These are phyloP conservation scores for Caenorhabditis sulstoni DNA, from an alignment of 2,888 invertebrate species.

Conservation along the genomic window DNA sequence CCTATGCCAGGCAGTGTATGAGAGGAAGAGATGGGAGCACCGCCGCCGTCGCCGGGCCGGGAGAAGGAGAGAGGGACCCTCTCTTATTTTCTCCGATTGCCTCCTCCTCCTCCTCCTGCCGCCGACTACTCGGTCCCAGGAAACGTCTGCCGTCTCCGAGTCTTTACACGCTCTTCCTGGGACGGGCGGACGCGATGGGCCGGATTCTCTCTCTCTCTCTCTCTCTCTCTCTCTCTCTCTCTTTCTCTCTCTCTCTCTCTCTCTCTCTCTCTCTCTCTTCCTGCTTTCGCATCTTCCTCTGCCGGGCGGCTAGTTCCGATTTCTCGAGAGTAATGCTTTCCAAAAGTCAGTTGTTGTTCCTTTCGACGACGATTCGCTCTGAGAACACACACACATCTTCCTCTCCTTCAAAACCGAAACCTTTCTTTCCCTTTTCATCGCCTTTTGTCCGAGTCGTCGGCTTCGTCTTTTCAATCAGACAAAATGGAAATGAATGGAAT, in stretches of 20 bases:
- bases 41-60: constrained; percentile 5
- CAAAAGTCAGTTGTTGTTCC: constrained; percentile 51
- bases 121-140: constrained; percentile 22
- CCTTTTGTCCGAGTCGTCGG: too few relatives aligned
- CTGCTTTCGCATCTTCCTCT: too few relatives aligned
- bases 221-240: background rate
- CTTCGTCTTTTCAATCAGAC: too few relatives aligned
- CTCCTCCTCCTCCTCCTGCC: constrained; percentile 37
- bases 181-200: too few relatives aligned
- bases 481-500: too few relatives aligned
- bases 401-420: too few relatives aligned
- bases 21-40: background rate
- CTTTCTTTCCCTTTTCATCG: too few relatives aligned
- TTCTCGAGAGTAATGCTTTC: constrained; percentile 43
- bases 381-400: too few relatives aligned
- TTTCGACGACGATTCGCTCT: too few relatives aligned
- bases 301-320: constrained; percentile 16
- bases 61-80: constrained; percentile 17
- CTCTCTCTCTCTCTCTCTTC: too few relatives aligned
- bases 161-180: background rate
- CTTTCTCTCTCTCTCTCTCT: constrained; percentile 17
- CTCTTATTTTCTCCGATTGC: constrained; percentile 44
- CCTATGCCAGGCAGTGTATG: too few relatives aligned
- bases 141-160: constrained; percentile 9
- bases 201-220: constrained; percentile 6